Evolutionary conservation across 1,140 invertebrate species (phyloP).

Genomic region (Parasteatoda tepidariorum): DNA sequence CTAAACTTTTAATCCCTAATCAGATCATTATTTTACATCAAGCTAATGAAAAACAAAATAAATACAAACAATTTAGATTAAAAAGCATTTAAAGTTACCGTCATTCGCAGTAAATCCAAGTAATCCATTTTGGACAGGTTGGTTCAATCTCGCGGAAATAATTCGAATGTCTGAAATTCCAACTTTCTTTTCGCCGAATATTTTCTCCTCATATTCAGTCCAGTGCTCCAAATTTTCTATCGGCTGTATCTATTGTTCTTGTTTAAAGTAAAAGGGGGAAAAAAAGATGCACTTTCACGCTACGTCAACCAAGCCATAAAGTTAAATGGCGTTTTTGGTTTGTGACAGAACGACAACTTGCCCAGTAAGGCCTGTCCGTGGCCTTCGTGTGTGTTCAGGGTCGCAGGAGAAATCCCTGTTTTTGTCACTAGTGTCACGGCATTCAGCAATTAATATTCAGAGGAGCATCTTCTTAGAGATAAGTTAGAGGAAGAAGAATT

Average conservation of each 20-base stretch:
- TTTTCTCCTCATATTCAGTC: not conserved
- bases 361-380: not conserved
- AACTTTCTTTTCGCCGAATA: not conserved
- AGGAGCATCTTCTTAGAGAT: not conserved
- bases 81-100: not conserved
- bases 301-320: not conserved
- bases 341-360: not conserved
- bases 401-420: not conserved
- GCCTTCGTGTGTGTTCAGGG: conserved; percentile 8
- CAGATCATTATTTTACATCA: not conserved
- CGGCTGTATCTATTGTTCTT: not conserved
- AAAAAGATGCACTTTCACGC: not conserved
- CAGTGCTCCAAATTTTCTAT: conserved; percentile 6
- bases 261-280: not conserved
- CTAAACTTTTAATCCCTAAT: not conserved
- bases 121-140: not conserved
- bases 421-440: not conserved
- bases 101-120: not conserved
- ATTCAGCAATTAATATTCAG: not conserved
- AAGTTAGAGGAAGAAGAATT: not conserved
- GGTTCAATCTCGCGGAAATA: not conserved
- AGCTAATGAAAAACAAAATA: not conserved
- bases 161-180: too few species aligned
- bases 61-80: not conserved
- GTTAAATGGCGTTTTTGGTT: not conserved